A percentile compares a stretch with the other conserved stretches of the same genome.
These are phyloP conservation scores for Echiichthys vipera DNA, from an alignment of 2,797 vertebrate genomes.

Conservation along the genomic window DNA sequence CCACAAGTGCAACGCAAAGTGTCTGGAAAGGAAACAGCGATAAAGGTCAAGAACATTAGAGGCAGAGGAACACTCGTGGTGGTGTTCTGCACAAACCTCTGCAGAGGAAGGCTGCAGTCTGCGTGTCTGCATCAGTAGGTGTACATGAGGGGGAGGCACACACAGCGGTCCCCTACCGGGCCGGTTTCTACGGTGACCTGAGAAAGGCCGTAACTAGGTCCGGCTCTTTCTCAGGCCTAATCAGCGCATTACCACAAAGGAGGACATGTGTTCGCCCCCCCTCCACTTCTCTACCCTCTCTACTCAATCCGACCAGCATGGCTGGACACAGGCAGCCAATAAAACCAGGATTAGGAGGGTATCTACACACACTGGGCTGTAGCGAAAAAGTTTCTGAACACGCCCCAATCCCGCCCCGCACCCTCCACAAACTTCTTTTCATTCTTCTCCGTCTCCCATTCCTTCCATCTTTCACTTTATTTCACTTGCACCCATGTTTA, in stretches of 20 bases:
- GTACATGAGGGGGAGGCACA: conserved; percentile 53
- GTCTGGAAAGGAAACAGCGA: conserved; percentile 60
- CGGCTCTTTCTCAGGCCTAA: conserved; percentile 94
- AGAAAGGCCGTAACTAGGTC: conserved; percentile 94
- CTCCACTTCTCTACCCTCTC: conserved; percentile 79
- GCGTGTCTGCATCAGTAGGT: conserved; percentile 68
- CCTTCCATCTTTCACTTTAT: conserved; percentile 77
- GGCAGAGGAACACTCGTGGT: conserved; percentile 24
- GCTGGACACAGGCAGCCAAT: conserved; percentile 89
- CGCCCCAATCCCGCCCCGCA: conserved; percentile 81
- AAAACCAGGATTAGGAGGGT: conserved; percentile 90
- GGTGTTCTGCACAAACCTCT: conserved; percentile 32
- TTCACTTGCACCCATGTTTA: conserved; percentile 68
- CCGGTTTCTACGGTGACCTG: conserved; percentile 96
- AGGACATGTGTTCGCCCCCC: conserved; percentile 90
- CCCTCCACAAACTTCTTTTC: conserved; percentile 78
- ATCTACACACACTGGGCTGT: conserved; percentile 85
- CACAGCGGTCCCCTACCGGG: conserved; percentile 93
- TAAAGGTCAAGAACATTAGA: conserved; percentile 59
- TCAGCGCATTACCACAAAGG: conserved; percentile 91
- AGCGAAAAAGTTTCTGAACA: conserved; percentile 86
- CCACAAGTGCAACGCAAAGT: conserved; percentile 62
- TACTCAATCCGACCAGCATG: conserved; percentile 84
- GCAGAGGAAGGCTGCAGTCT: conserved; percentile 42
- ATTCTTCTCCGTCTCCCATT: conserved; percentile 70